phyloP scores from a whole-genome alignment of 2,113 vertebrate species.

The Forbesichthys papilliferus region DNA sequence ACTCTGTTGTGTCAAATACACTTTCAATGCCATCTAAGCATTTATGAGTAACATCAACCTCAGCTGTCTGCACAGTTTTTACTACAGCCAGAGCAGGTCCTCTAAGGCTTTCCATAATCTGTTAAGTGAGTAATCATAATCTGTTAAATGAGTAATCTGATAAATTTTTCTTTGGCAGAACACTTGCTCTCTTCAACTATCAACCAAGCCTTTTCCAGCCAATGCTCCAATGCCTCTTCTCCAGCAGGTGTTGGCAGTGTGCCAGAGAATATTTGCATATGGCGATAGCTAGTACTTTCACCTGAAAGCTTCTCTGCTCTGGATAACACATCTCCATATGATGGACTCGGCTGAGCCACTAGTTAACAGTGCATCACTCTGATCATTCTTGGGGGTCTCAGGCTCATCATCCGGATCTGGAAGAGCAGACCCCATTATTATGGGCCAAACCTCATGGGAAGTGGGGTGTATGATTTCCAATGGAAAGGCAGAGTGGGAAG shows the following conservation, averaged over 20 bases:
- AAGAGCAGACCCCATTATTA: not conserved
- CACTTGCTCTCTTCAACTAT: not conserved
- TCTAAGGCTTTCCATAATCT: not conserved
- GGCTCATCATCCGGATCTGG: not conserved
- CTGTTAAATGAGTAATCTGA: too few relatives aligned
- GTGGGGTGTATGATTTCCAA: not conserved
- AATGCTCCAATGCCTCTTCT: conserved; percentile 2
- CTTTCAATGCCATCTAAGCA: conserved; percentile 1
- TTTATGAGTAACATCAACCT: not conserved
- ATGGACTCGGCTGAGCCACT: not conserved
- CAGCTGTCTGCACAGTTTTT: not conserved
- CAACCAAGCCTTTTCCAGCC: not conserved
- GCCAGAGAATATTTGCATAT: not conserved
- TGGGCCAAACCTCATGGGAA: not conserved
- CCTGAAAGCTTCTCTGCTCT: not conserved
- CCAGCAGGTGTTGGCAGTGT: not conserved
- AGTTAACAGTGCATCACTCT: not conserved
- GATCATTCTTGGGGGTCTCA: not conserved
- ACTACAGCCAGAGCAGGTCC: not conserved
- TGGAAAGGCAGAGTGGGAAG: not conserved
- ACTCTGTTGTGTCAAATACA: not conserved
- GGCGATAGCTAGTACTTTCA: not conserved
- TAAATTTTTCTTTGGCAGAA: not conserved
- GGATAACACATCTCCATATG: not conserved
- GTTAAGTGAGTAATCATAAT: not conserved